Evolutionary conservation across 2,113 vertebrate species (phyloP).

Genomic region (Cercopithecus mona): DNA sequence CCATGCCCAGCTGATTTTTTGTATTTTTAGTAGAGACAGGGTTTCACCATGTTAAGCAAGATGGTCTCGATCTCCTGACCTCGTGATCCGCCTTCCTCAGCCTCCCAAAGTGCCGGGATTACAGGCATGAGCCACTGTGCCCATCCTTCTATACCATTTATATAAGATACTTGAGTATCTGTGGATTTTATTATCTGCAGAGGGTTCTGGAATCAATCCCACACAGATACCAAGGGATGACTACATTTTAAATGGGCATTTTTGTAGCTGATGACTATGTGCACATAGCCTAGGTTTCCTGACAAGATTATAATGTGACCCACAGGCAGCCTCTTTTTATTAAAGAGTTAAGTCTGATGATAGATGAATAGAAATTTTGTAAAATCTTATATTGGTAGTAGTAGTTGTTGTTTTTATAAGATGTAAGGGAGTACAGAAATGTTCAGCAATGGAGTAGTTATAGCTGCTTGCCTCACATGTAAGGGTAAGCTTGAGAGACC

Average conservation of each 20-base stretch:
- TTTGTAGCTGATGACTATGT: not conserved
- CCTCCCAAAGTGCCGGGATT: no score
- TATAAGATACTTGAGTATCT: not conserved
- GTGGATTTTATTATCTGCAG: not conserved
- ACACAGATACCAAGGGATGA: not conserved
- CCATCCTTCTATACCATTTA: no score
- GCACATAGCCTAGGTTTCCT: not conserved
- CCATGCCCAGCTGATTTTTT: no score
- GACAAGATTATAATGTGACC: not conserved
- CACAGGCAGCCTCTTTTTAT: not conserved
- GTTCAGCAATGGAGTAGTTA: not conserved
- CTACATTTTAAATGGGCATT: not conserved
- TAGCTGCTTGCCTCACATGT: not conserved
- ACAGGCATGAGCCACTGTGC: no score
- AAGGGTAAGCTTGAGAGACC: not conserved
- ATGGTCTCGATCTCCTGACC: no score
- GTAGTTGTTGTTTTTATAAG: slow-evolving; percentile 36
- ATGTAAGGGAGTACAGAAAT: not conserved
- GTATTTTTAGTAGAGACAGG: no score
- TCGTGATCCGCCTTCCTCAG: no score
- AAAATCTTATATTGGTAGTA: not conserved
- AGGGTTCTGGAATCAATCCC: not conserved
- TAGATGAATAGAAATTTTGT: slow-evolving; percentile 25
- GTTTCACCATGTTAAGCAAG: no score
- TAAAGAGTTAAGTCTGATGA: not conserved